Conservation (phyloP, 2,888 invertebrate species). For the Nephrocerus scutellatus region DNA sequence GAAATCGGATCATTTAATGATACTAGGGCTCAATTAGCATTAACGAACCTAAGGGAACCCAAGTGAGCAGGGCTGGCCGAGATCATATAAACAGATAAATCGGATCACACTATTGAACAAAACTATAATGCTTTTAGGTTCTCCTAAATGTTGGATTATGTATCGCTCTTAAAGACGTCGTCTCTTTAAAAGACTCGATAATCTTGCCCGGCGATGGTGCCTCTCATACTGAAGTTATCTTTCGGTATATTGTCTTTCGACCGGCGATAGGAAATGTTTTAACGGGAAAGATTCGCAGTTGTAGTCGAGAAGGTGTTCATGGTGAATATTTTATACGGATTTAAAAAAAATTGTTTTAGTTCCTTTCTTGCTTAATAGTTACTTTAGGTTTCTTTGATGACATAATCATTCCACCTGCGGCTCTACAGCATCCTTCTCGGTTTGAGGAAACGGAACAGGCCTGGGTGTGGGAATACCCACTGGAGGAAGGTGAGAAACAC, state of each 20-base stretch:
- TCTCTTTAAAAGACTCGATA: slow-evolving; percentile 80
- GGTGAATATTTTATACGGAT: slow-evolving; percentile 49
- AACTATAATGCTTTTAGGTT: slow-evolving; percentile 56
- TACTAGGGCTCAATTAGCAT: no score
- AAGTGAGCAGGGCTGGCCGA: no score
- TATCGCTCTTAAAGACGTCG: slow-evolving; percentile 87
- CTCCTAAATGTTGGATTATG: slow-evolving; percentile 91
- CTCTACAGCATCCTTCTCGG: slow-evolving; percentile 85
- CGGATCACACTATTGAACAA: slow-evolving; percentile 11
- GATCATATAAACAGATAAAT: no score
- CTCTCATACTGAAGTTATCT: slow-evolving; percentile 86
- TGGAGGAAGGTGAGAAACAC: slow-evolving; percentile 73
- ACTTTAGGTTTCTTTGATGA: slow-evolving; percentile 96
- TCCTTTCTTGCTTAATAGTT: slow-evolving; percentile 55
- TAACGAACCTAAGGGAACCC: no score
- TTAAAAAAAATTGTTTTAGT: not conserved
- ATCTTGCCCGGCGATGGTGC: slow-evolving; percentile 94
- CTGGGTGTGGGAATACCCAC: slow-evolving; percentile 95
- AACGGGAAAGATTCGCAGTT: slow-evolving; percentile 85
- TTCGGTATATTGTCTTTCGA: slow-evolving; percentile 90
- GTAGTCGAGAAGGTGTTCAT: slow-evolving; percentile 85
- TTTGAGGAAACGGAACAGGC: slow-evolving; percentile 88
- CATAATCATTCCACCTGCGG: slow-evolving; percentile 84
- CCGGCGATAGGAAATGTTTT: slow-evolving; percentile 92
- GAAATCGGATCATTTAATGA: no score